These are phyloP conservation scores for Molorchus minor DNA, from an alignment of 2,888 invertebrate species.

Conservation along the genomic window DNA sequence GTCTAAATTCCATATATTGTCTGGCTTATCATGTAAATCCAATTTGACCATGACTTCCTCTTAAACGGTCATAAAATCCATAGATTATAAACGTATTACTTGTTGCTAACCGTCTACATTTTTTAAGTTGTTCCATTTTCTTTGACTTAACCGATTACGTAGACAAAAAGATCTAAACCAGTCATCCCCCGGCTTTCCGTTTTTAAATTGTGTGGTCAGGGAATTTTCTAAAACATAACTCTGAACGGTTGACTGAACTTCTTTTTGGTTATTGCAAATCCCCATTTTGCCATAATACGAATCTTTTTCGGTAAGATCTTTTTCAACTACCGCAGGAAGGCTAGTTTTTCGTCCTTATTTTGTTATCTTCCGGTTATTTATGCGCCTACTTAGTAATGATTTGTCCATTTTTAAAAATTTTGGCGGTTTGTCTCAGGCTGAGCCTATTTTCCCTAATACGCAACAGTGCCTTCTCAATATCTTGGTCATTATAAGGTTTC, in stretches of 20 bases:
- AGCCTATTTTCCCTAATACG: not conserved
- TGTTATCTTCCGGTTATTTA: not conserved
- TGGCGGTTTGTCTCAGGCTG: not conserved
- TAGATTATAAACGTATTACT: constrained; percentile 26
- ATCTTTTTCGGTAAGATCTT: constrained; percentile 10
- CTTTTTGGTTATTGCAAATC: constrained; percentile 21
- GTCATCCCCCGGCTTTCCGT: constrained; percentile 33
- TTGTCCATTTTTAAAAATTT: not conserved
- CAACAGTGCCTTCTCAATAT: no score
- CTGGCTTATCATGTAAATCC: constrained; percentile 31
- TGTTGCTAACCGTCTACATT: constrained; percentile 26
- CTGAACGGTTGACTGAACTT: constrained; percentile 28
- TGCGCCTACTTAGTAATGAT: not conserved
- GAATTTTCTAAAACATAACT: constrained; percentile 30
- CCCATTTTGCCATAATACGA: constrained; percentile 17
- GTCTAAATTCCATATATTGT: constrained; percentile 40
- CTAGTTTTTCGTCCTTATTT: constrained; percentile 8
- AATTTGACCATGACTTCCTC: constrained; percentile 27
- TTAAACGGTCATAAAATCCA: constrained; percentile 19
- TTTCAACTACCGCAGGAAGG: not conserved
- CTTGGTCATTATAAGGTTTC: no score
- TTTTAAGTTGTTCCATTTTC: constrained; percentile 31
- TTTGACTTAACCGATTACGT: constrained; percentile 28
- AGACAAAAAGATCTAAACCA: constrained; percentile 36
- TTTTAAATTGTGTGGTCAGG: constrained; percentile 25